phyloP scores from a whole-genome alignment of 2,797 vertebrate genomes.

The Chloroceryle inda region DNA sequence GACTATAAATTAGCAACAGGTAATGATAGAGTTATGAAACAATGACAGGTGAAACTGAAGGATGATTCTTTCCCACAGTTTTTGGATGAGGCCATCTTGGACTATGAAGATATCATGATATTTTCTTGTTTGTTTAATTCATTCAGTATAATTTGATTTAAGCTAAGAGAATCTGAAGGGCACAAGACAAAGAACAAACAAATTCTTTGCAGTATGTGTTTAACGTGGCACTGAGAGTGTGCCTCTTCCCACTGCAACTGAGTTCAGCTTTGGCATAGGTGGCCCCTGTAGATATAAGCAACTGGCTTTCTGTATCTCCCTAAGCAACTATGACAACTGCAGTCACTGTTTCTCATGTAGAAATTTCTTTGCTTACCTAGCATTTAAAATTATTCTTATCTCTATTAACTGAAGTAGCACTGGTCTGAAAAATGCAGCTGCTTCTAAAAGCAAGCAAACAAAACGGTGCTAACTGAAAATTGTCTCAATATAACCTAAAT shows the following conservation, averaged over 20 bases:
- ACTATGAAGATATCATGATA: background rate
- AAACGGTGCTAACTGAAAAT: background rate
- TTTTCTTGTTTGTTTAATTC: background rate
- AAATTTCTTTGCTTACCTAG: background rate
- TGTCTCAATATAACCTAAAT: background rate
- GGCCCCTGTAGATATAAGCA: background rate
- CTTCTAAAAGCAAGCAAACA: background rate
- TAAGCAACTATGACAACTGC: background rate
- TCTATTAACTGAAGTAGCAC: background rate
- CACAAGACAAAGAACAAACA: background rate
- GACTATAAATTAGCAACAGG: background rate
- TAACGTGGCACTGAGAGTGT: rapidly evolving
- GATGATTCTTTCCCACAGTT: background rate
- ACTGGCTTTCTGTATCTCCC: background rate
- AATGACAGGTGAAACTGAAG: background rate
- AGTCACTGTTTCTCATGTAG: background rate
- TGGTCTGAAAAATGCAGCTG: too few species aligned
- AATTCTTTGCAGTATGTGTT: background rate
- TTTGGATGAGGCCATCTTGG: background rate
- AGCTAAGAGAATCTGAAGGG: background rate
- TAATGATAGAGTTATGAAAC: background rate
- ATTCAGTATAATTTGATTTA: background rate
- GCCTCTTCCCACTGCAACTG: background rate
- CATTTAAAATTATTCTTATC: background rate
- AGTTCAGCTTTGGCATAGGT: background rate